phyloP scores from a whole-genome alignment of 2,113 vertebrate species.

The Perca flavescens region DNA sequence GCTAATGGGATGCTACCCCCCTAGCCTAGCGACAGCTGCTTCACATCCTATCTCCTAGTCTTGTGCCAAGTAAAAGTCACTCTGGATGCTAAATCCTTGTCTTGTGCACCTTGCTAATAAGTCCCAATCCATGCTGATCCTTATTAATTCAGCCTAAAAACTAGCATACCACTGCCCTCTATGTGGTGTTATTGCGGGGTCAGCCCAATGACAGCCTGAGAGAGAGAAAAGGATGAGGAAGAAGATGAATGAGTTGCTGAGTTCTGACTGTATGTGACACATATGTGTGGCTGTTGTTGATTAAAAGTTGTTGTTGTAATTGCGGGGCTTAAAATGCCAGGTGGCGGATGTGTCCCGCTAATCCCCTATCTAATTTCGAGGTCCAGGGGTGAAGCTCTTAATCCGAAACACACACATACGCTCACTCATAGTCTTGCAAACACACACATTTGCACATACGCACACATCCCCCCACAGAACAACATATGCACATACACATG shows the following conservation, averaged over 20 bases:
- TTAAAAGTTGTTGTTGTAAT: constrained; percentile 84
- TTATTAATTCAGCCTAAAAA: constrained; percentile 64
- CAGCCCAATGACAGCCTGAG: constrained; percentile 18
- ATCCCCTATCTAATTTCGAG: constrained; percentile 83
- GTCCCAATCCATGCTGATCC: constrained; percentile 70
- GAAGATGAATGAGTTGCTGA: constrained; percentile 43
- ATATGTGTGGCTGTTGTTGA: constrained; percentile 78
- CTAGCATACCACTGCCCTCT: constrained; percentile 28
- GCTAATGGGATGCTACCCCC: constrained; percentile 74
- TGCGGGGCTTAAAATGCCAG: constrained; percentile 81
- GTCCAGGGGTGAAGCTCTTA: constrained; percentile 84
- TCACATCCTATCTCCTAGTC: constrained; percentile 48
- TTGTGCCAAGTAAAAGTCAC: constrained; percentile 72
- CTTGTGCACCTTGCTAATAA: constrained; percentile 58
- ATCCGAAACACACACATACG: constrained; percentile 79
- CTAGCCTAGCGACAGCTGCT: constrained; percentile 52
- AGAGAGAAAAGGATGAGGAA: constrained; percentile 8
- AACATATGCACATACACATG: constrained; percentile 4
- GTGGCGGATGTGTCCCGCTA: constrained; percentile 83
- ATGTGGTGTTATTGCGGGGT: constrained; percentile 27
- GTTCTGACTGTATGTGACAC: constrained; percentile 72
- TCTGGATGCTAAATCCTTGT: constrained; percentile 62
- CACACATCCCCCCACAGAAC: not conserved
- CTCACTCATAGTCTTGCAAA: constrained; percentile 66
- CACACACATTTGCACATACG: constrained; percentile 31